A percentile compares a stretch with the other conserved stretches of the same genome.
Evolutionary conservation across 2,113 vertebrate genomes (phyloP).

Genomic region (Prunella himalayana): DNA sequence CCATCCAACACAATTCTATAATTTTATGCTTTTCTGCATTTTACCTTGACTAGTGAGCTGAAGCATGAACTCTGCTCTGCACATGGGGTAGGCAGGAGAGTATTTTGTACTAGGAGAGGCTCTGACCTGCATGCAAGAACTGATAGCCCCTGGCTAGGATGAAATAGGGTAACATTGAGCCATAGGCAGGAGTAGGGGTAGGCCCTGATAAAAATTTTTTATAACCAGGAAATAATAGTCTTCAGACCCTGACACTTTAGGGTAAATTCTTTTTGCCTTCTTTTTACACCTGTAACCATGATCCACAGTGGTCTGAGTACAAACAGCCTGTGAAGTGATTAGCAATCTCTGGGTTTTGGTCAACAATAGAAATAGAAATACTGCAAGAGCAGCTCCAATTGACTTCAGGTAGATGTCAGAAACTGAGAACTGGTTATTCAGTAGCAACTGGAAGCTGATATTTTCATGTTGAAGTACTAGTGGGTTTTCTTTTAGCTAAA

Average conservation of each 20-base stretch:
- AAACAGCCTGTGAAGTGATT: neutral
- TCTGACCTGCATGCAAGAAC: neutral
- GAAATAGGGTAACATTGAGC: neutral
- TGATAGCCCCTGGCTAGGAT: neutral
- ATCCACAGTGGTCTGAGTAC: neutral
- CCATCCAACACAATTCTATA: neutral
- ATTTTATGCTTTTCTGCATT: neutral
- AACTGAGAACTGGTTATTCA: neutral
- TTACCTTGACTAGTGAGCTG: neutral
- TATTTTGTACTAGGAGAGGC: neutral
- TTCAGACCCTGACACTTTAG: neutral
- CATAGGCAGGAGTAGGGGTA: rapidly evolving
- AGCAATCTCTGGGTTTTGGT: neutral
- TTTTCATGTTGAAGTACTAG: neutral
- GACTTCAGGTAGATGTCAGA: neutral
- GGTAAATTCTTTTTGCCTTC: neutral
- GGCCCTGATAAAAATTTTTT: rapidly evolving
- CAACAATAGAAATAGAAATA: neutral
- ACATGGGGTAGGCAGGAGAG: neutral
- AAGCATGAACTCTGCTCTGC: neutral
- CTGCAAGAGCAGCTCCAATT: rapidly evolving
- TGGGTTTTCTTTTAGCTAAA: neutral
- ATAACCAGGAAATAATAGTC: neutral
- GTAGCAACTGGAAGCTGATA: neutral
- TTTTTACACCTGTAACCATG: neutral